Evolutionary conservation across 1,140 invertebrate genomes (phyloP), one percentile per base, ranked within the genome.

Genomic region (Trichonephila clavipes): DNA sequence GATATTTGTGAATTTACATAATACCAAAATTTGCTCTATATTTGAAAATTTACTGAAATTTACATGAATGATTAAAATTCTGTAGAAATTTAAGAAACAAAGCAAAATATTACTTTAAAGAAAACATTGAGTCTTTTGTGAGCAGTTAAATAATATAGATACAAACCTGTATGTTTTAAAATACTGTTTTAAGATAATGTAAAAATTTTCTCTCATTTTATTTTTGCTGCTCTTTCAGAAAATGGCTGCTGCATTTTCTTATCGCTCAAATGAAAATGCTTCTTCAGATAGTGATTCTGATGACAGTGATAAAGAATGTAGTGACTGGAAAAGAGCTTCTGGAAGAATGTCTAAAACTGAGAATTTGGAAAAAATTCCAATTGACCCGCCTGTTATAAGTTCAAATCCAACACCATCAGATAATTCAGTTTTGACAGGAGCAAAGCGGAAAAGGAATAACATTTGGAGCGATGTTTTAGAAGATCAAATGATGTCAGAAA

Each of bases 381-480:
- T 90, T 62, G 69, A 34, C 10, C 89, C 51, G 19, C 69, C 89
- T 19, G 5, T 21, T 10, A 40, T 44, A 21, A 44, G 59, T 18
- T 64, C 69, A 10, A 21, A 21, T 86, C 14, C 86, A 64, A 2
- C 18, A 4, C 19, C 82, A 61, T 24, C 21, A 40, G 21, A 40
- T 62, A 40, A 44, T 58, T 14, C 66, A n/a, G 51, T 51, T 1
- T 51, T 12, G 10, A 62, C 19, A 16, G 40, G 19, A 10, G 19
- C 28, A 59, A 90, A 90, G 24, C 64, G 82, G 7, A 94, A 94
- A 62, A 85, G 81, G 16, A 94, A 94, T 51, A 90, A 61, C 59
- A 86, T 94, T 19, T 94, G 93, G 93, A 28, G 85, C 72, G 88
- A 90, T 6, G 93, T 94, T 40, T 40, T 94, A 12, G 28, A 90